Percentiles rank a stretch among this genome's conserved stretches.
These are phyloP conservation scores for Eristalinus aeneus DNA, from an alignment of 2,888 invertebrate species.

Conservation along the genomic window DNA sequence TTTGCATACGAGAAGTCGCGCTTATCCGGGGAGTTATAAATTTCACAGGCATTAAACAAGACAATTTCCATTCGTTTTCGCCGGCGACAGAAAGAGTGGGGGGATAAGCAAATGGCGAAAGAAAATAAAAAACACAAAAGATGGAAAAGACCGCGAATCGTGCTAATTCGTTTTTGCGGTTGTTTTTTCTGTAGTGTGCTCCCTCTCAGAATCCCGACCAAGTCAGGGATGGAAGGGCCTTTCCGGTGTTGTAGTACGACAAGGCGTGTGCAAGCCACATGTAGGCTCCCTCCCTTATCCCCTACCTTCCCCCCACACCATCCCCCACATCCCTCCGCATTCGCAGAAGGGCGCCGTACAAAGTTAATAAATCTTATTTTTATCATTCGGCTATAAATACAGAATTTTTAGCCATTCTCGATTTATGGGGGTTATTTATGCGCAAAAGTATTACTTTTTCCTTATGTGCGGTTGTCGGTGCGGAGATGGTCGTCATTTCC, in stretches of 20 bases:
- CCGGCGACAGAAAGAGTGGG: not conserved
- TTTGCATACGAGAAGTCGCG: slow-evolving; percentile 46
- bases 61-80: slow-evolving; percentile 48
- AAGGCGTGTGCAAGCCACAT: slow-evolving; percentile 32
- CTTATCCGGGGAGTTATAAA: slow-evolving; percentile 60
- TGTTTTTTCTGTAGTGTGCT: not conserved
- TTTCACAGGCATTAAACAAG: slow-evolving; percentile 59
- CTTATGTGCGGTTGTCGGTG: slow-evolving; percentile 69
- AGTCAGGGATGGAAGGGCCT: slow-evolving; percentile 21
- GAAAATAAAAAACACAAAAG: slow-evolving; percentile 6
- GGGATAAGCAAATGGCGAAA: not conserved
- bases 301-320: not conserved
- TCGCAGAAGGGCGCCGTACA: slow-evolving; percentile 63
- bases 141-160: slow-evolving; percentile 16
- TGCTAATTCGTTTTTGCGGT: slow-evolving; percentile 55
- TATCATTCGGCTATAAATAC: slow-evolving; percentile 81
- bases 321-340: not conserved
- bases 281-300: slow-evolving; percentile 32
- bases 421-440: slow-evolving; percentile 81
- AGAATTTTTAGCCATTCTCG: slow-evolving; percentile 81
- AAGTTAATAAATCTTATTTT: slow-evolving; percentile 81
- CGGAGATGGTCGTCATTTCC: slow-evolving; percentile 66
- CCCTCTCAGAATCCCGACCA: not conserved
- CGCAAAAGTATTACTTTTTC: slow-evolving; percentile 75
- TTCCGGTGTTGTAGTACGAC: slow-evolving; percentile 19